Evolutionary conservation across 2,797 vertebrate species (phyloP).

Genomic region (Rhynchotus rufescens): DNA sequence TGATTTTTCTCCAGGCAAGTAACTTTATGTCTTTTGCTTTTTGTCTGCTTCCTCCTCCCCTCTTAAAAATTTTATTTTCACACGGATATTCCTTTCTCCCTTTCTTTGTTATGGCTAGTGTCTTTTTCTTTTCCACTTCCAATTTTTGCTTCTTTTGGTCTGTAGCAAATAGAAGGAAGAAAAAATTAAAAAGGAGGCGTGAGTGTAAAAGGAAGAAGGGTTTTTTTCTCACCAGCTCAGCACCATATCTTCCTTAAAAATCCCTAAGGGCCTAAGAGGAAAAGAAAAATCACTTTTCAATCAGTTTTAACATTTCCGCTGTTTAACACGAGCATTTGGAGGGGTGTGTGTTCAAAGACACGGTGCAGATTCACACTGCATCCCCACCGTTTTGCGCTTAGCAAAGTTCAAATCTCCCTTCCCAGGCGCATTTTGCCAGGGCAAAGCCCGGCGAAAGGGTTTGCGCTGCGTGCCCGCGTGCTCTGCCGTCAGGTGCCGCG

Average conservation of each 20-base stretch:
- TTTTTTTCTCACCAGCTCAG: background rate
- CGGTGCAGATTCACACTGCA: background rate
- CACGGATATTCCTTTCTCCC: background rate
- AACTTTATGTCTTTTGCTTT: background rate
- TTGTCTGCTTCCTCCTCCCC: background rate
- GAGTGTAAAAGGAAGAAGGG: background rate
- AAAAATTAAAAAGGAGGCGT: background rate
- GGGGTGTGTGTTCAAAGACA: background rate
- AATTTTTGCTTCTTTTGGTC: background rate
- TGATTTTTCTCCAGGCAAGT: background rate
- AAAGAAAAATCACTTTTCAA: background rate
- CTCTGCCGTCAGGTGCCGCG: background rate
- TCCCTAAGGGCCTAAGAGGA: background rate
- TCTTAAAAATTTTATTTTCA: background rate
- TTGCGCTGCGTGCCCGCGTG: accelerated
- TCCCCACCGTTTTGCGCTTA: background rate
- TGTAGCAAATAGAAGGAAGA: background rate
- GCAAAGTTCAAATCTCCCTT: background rate
- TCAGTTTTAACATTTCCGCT: background rate
- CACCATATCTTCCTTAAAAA: background rate
- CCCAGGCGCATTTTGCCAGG: background rate
- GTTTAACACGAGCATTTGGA: background rate
- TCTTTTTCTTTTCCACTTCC: background rate
- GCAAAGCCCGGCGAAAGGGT: background rate
- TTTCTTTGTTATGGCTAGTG: background rate